Conservation (phyloP, 2,113 vertebrate species). For the Tylochromis polylepis region DNA sequence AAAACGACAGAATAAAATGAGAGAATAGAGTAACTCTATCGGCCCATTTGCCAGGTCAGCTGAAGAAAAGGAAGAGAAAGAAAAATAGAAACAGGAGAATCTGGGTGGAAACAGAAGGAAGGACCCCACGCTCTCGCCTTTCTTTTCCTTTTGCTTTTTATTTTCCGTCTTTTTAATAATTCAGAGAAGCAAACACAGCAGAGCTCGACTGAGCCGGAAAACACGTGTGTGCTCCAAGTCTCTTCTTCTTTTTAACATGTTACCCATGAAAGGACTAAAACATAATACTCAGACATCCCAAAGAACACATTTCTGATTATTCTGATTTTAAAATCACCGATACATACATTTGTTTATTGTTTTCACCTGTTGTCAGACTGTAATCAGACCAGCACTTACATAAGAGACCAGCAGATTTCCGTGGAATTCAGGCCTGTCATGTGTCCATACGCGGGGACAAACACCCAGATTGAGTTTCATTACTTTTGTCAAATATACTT, state of each 20-base stretch:
- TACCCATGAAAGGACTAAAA: background rate
- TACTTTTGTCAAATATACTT: background rate
- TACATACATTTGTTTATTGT: background rate
- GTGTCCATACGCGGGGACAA: background rate
- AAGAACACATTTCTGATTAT: background rate
- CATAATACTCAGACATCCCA: background rate
- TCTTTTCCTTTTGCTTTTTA: conserved; percentile 58
- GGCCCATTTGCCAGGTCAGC: conserved; percentile 53
- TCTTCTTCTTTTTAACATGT: background rate
- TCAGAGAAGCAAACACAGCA: conserved; percentile 56
- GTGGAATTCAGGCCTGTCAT: background rate
- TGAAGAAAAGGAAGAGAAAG: conserved; percentile 39
- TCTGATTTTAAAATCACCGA: rapidly evolving
- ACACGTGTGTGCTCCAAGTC: background rate
- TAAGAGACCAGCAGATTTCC: background rate
- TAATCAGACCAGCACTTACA: background rate
- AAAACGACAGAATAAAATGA: conserved; percentile 16
- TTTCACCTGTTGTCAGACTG: background rate
- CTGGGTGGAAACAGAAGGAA: conserved; percentile 22
- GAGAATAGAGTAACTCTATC: conserved; percentile 56
- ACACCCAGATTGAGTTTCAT: background rate
- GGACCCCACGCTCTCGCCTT: background rate
- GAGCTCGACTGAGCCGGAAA: conserved; percentile 39
- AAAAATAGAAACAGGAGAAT: conserved; percentile 18
- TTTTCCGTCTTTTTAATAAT: conserved; percentile 68